Base-by-base conservation (phyloP, 30 jellyfish, hydroid and myxozoan species). In the Aurelia sp. region DNA sequence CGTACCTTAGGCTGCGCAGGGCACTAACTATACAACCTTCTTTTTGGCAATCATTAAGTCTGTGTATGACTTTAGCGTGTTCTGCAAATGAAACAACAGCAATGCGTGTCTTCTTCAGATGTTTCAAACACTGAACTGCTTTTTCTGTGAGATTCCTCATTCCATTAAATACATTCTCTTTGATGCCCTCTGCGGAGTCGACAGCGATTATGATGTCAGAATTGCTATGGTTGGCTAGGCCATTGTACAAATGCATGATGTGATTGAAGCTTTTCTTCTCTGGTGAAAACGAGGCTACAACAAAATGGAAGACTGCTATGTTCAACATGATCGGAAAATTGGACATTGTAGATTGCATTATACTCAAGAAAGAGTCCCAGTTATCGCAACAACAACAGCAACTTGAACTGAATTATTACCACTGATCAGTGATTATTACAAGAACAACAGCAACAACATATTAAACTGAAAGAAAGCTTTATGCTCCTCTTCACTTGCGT, bases 31-130 rank as follows among this genome's bases (percentile, higher is more conserved):
- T 70, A 22, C 92, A 82, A 1, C 23, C 62, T 13, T 48, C 77
- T 17, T 82, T 82, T 71, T 82, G 92, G 62, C 92, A 82, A 22
- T 82, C 83, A 6, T 47, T 53, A 58, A 82, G 62, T 37, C 73
- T 4, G 31, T 82, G 92, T 30, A 82, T 23, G 27, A 71, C 79
- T 19, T 71, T 70, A 4, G 72, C 92, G 15, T 44, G 58, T 35
- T 82, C 92, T 10, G 92, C 73, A 74, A 82, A 82, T 11, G 92
- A 82, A 19, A 73, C 74, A 73, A 82, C 86, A 11, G 92, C 92
- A 40, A 82, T 82, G 62, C 92, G 86, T 6, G 83, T 82, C 50
- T 73, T 31, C 62, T 60, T 57, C 1, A 82, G 81, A 40, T 70
- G 86, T 37, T 61, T 82, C 55, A 82, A 68, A 61, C 92, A 82